Conservation (phyloP, 2,113 vertebrate species). For the Psittacus erithacus region DNA sequence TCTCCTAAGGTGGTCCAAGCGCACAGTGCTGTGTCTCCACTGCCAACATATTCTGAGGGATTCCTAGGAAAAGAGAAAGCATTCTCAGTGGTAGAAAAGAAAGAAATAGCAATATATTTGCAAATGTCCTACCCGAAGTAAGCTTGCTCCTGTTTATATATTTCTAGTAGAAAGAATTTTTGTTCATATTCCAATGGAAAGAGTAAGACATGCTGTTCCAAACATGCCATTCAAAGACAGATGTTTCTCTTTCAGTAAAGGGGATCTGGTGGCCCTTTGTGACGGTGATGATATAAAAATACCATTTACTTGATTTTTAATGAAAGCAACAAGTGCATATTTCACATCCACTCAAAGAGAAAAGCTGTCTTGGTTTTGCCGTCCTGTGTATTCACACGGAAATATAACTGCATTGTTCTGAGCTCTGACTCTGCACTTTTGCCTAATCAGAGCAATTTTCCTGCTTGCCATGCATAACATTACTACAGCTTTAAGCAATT, state of each 20-base stretch:
- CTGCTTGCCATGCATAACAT: constrained; percentile 73
- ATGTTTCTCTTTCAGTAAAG: background rate
- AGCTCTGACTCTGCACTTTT: constrained; percentile 69
- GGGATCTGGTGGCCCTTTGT: background rate
- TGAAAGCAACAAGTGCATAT: constrained; percentile 41
- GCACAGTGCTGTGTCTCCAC: background rate
- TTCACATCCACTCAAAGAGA: constrained; percentile 39
- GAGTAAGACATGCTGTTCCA: background rate
- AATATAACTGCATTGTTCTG: constrained; percentile 38
- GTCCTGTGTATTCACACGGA: constrained; percentile 29
- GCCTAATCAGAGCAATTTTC: constrained; percentile 72
- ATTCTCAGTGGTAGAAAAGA: background rate
- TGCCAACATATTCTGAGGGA: background rate
- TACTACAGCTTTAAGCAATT: constrained; percentile 73
- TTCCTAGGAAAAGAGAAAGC: background rate
- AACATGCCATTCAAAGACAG: background rate
- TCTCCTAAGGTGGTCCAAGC: background rate
- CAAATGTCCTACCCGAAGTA: background rate
- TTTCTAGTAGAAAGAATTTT: background rate
- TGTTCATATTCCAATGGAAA: background rate
- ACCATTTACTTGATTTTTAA: constrained; percentile 60
- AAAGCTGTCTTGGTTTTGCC: constrained; percentile 47
- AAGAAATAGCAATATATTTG: background rate
- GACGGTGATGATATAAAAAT: constrained; percentile 41
- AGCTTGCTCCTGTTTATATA: background rate